Evolutionary conservation across 2,797 vertebrate species (phyloP).

Genomic region (Scarus forsteni): DNA sequence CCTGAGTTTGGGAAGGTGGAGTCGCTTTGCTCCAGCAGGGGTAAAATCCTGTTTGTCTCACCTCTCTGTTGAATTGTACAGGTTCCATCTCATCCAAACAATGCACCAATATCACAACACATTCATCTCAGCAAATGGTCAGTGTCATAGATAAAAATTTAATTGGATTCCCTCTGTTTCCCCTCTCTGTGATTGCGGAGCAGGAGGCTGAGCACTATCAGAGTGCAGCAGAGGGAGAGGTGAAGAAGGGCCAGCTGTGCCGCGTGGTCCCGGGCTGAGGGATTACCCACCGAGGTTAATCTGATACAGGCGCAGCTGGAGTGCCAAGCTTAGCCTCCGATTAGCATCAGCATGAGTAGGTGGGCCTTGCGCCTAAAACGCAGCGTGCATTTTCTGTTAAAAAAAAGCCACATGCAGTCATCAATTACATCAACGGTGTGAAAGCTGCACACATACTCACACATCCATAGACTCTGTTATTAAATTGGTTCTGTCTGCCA

Average conservation of each 20-base stretch:
- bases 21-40: too few relatives aligned
- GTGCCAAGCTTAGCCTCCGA: constrained; percentile 26
- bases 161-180: constrained; percentile 53
- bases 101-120: constrained; percentile 49
- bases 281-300: constrained; percentile 44
- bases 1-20: too few relatives aligned
- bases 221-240: constrained; percentile 8
- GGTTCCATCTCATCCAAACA: constrained; percentile 62
- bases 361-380: constrained; percentile 17
- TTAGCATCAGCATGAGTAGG: constrained; percentile 37
- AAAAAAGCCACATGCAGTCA: constrained; percentile 14
- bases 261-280: not conserved
- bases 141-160: constrained; percentile 52
- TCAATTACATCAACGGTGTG: constrained; percentile 6
- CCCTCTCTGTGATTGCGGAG: constrained; percentile 39
- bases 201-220: constrained; percentile 1
- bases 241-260: constrained; percentile 1
- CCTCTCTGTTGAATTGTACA: constrained; percentile 37
- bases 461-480: constrained; percentile 34
- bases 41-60: not conserved
- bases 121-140: constrained; percentile 65
- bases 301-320: constrained; percentile 41
- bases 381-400: constrained; percentile 18
- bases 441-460: constrained; percentile 10
- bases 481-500: constrained; percentile 34